Evolutionary conservation across 2,888 invertebrate species (phyloP).

Genomic region (Lasioglossum lativentre): DNA sequence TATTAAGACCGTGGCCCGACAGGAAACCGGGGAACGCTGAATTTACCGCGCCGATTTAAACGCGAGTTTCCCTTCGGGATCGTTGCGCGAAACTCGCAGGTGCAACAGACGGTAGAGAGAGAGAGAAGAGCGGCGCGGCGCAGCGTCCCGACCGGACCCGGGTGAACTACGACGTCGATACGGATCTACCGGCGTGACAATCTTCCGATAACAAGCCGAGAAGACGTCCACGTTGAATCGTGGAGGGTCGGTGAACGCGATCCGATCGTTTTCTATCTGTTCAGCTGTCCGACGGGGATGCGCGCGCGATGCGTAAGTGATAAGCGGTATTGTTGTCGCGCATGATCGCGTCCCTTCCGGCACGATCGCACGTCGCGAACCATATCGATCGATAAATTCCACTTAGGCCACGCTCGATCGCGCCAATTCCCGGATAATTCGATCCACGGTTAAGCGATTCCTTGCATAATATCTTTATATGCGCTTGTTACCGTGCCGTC

Average conservation of each 20-base stretch:
- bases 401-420: constrained; percentile 35
- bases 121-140: constrained; percentile 11
- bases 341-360: constrained; percentile 58
- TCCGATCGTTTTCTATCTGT: constrained; percentile 40
- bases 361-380: constrained; percentile 29
- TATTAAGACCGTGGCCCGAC: constrained; percentile 29
- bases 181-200: constrained; percentile 68
- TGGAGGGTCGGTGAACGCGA: constrained; percentile 43
- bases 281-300: constrained; percentile 41
- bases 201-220: constrained; percentile 61
- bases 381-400: constrained; percentile 44
- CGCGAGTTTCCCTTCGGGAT: constrained; percentile 32
- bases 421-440: constrained; percentile 30
- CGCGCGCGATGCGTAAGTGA: constrained; percentile 59
- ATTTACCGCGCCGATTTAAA: constrained; percentile 46
- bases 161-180: constrained; percentile 61
- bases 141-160: not conserved
- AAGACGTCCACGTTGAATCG: constrained; percentile 34
- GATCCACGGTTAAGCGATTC: constrained; percentile 19
- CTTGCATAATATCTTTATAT: constrained; percentile 61
- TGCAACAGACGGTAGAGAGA: constrained; percentile 30
- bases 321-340: constrained; percentile 56
- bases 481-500: not conserved
- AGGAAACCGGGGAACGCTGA: constrained; percentile 19
- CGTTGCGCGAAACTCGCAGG: constrained; percentile 44